A percentile compares a stretch with the other conserved stretches of the same genome.
Evolutionary conservation across 64 coral and sea anemone genomes (phyloP).

Genomic region (Astreopora myriophthalma): DNA sequence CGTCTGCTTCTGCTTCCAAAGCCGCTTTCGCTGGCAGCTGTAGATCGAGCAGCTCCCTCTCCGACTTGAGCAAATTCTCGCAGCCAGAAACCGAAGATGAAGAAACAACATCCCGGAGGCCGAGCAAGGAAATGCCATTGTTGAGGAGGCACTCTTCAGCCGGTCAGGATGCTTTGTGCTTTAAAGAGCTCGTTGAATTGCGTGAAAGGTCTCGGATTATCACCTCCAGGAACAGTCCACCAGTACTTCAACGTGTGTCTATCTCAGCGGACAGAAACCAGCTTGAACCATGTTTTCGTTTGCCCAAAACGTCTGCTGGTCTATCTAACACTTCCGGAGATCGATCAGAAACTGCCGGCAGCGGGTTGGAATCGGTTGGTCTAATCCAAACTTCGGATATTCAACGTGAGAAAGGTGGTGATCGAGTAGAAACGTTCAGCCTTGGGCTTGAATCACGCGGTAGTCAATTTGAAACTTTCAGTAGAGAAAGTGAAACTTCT

Average conservation of each 20-base stretch:
- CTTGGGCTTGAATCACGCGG: too few species aligned
- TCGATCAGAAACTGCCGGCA: not conserved
- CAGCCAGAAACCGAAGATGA: not conserved
- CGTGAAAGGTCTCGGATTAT: not conserved
- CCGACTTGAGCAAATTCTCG: constrained; percentile 28
- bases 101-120: not conserved
- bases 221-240: not conserved
- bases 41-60: not conserved
- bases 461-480: not conserved
- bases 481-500: not conserved
- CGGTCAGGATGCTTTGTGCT: not conserved
- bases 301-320: not conserved
- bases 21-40: not conserved
- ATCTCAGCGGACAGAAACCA: not conserved
- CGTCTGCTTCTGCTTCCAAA: not conserved
- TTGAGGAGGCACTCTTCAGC: constrained; percentile 37
- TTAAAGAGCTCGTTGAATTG: not conserved
- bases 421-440: not conserved
- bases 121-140: constrained; percentile 26
- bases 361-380: not conserved
- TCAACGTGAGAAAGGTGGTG: not conserved
- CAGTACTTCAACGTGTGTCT: not conserved
- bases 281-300: not conserved
- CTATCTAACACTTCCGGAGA: not conserved
- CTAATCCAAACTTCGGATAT: not conserved